phyloP scores from a whole-genome alignment of 2,888 invertebrate genomes.

The Tanypteryx hageni region DNA sequence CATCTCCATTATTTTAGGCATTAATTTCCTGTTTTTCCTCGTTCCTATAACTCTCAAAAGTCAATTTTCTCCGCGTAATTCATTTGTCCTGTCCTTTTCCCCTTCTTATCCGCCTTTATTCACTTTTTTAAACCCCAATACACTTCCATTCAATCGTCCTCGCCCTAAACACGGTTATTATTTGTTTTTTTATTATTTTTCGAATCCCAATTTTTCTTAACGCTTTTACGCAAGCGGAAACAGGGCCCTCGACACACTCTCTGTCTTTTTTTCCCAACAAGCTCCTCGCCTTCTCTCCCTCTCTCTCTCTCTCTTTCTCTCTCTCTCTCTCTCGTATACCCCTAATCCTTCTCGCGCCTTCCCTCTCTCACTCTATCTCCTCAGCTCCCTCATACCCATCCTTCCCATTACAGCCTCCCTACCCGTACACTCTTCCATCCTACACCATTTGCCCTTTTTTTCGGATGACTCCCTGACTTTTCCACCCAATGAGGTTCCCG shows the following conservation, averaged over 20 bases:
- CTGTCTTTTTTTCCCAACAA: background rate
- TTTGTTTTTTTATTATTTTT: background rate
- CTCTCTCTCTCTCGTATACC: background rate
- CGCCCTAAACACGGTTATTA: background rate
- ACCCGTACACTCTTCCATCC: background rate
- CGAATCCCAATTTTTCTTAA: background rate
- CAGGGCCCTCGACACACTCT: background rate
- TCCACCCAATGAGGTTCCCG: constrained; percentile 54
- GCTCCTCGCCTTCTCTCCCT: background rate
- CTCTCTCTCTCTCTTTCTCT: background rate
- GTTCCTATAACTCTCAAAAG: too few species aligned
- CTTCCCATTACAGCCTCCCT: background rate
- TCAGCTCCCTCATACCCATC: background rate
- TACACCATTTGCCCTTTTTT: background rate
- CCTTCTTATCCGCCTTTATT: background rate
- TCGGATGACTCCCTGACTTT: constrained; percentile 52
- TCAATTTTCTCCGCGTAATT: background rate
- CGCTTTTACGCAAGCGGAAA: background rate
- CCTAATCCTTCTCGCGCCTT: background rate
- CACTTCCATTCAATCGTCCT: background rate
- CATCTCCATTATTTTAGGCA: background rate
- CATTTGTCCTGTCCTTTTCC: background rate
- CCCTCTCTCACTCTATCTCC: background rate
- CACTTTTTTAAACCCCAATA: background rate
- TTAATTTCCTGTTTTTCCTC: too few species aligned